Percentiles rank a stretch among this genome's conserved stretches.
Conservation (phyloP, 2,113 vertebrate genomes). For the Percopsis transmontana region DNA sequence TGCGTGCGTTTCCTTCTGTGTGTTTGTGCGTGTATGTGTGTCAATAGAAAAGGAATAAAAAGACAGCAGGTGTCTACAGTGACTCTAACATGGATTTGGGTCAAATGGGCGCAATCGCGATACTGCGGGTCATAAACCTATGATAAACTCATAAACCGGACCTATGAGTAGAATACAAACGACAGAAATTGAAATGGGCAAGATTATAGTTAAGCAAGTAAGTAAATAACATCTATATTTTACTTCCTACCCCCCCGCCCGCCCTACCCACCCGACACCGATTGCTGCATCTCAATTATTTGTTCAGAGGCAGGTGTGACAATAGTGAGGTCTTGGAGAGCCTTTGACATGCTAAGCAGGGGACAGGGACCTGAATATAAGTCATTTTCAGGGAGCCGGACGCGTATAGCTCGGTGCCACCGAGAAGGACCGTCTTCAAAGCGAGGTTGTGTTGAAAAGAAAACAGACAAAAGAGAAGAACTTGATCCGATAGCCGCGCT, state of each 20-base stretch:
- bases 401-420: slow-evolving; percentile 78
- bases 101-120: slow-evolving; percentile 43
- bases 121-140: too few relatives aligned
- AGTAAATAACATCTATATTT: slow-evolving; percentile 66
- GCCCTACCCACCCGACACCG: slow-evolving; percentile 21
- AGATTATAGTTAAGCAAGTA: slow-evolving; percentile 32
- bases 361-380: slow-evolving; percentile 70
- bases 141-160: too few relatives aligned
- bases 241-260: slow-evolving; percentile 78
- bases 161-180: slow-evolving; percentile 62
- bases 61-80: not conserved
- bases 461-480: slow-evolving; percentile 82
- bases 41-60: not conserved
- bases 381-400: slow-evolving; percentile 65
- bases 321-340: slow-evolving; percentile 82
- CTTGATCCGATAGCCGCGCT: slow-evolving; percentile 85
- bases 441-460: slow-evolving; percentile 84
- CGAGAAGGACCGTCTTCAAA: slow-evolving; percentile 93
- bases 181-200: slow-evolving; percentile 11
- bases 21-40: not conserved
- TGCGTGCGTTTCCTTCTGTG: slow-evolving; percentile 1
- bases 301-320: slow-evolving; percentile 87
- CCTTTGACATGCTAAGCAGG: slow-evolving; percentile 95
- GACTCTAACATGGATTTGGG: not conserved
- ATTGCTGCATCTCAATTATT: slow-evolving; percentile 92